A percentile compares a stretch with the other conserved stretches of the same genome.
phyloP scores from a whole-genome alignment of 2,113 vertebrate species.

The Arothron firmamentum region DNA sequence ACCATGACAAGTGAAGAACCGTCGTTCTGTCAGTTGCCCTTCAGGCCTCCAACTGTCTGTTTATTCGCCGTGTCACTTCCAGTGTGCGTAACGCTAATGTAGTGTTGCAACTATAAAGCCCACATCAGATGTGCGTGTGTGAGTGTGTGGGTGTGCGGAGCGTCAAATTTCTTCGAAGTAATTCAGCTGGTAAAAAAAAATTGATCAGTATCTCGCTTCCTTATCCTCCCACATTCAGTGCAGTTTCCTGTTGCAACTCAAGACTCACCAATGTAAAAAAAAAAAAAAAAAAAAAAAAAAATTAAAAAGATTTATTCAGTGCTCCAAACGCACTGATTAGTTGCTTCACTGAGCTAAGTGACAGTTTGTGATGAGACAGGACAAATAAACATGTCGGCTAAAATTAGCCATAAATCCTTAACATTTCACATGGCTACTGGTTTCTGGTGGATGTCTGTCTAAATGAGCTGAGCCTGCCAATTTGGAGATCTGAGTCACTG shows the following conservation, averaged over 20 bases:
- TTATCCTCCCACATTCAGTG: slow-evolving; percentile 6
- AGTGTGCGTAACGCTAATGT: background rate
- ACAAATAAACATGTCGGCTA: slow-evolving; percentile 12
- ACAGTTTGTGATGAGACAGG: background rate
- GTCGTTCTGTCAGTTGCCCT: background rate
- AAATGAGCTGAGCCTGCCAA: no score
- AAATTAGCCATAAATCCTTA: no score
- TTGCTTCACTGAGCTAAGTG: background rate
- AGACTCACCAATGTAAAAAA: background rate
- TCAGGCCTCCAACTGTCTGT: background rate
- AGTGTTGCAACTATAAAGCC: background rate
- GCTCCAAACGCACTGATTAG: background rate
- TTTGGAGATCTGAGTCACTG: slow-evolving; percentile 6
- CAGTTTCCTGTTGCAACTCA: slow-evolving; percentile 34
- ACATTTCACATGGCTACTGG: no score
- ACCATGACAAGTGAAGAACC: no score
- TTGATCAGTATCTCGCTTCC: slow-evolving; percentile 55
- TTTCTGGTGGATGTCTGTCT: no score
- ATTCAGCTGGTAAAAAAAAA: background rate
- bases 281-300: no score
- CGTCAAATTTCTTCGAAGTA: background rate
- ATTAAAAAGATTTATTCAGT: background rate
- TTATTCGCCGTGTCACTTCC: slow-evolving; percentile 6
- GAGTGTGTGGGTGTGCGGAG: background rate
- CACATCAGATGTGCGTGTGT: background rate